Conservation (phyloP, 2,888 invertebrate species). For the Oscheius myriophilus region DNA sequence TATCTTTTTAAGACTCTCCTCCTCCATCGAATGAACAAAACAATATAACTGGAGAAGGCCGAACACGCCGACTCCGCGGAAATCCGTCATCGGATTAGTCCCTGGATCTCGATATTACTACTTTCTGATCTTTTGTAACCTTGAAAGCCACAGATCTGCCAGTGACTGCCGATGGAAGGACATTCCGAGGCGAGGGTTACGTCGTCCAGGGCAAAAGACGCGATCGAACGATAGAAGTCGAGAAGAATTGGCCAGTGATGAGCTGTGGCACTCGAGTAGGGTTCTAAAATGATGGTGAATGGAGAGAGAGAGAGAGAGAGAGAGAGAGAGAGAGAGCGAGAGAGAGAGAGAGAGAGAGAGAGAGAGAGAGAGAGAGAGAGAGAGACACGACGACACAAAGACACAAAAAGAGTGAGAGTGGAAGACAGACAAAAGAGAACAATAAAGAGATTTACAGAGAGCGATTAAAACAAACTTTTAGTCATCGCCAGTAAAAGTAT, state of each 20-base stretch:
- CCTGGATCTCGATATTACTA: slow-evolving; percentile 14
- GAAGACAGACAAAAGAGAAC: background rate
- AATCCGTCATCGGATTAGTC: slow-evolving; percentile 49
- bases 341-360: no score
- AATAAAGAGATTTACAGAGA: no score
- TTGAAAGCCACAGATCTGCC: slow-evolving; percentile 53
- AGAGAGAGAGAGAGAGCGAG: no score
- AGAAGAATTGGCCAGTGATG: slow-evolving; percentile 46
- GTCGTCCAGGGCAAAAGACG: slow-evolving; percentile 26
- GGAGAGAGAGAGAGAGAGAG: no score
- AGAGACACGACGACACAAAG: background rate
- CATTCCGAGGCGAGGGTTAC: slow-evolving; percentile 26
- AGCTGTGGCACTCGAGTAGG: slow-evolving; percentile 19
- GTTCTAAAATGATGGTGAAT: slow-evolving; percentile 13
- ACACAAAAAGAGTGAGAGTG: background rate
- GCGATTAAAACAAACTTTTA: slow-evolving; percentile 19
- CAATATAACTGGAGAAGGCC: slow-evolving; percentile 49
- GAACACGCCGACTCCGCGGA: slow-evolving; percentile 47
- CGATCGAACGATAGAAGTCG: slow-evolving; percentile 33
- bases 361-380: no score
- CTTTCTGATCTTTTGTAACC: slow-evolving; percentile 7
- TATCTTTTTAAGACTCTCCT: slow-evolving; percentile 34
- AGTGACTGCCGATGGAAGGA: slow-evolving; percentile 39
- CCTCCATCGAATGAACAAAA: slow-evolving; percentile 30
- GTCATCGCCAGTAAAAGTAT: slow-evolving; percentile 25